These are phyloP conservation scores for Lysandra coridon DNA, from an alignment of 2,888 invertebrate species.

Conservation along the genomic window DNA sequence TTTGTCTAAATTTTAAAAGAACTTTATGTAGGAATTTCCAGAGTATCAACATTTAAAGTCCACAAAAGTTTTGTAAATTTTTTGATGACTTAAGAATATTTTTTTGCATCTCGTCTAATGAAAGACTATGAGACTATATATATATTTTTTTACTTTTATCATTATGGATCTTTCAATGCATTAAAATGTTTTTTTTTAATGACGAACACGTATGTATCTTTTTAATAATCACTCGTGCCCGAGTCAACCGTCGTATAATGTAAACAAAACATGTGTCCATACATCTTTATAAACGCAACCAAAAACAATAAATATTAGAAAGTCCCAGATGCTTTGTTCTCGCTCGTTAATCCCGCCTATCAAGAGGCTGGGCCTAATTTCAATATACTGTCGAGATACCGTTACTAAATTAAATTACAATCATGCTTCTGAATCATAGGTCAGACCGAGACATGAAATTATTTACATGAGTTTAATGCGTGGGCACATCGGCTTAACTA, in stretches of 20 bases:
- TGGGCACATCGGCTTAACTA: constrained; percentile 65
- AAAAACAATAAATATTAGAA: constrained; percentile 26
- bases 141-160: too few relatives aligned
- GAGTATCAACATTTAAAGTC: too few relatives aligned
- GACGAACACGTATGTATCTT: too few relatives aligned
- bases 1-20: not conserved
- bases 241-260: too few relatives aligned
- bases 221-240: too few relatives aligned
- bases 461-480: constrained; percentile 66
- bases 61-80: too few relatives aligned
- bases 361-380: constrained; percentile 26
- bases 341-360: constrained; percentile 24
- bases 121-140: too few relatives aligned
- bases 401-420: constrained; percentile 42
- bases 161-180: too few relatives aligned
- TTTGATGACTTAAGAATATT: too few relatives aligned
- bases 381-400: constrained; percentile 28
- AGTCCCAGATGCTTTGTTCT: constrained; percentile 18
- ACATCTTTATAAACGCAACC: not conserved
- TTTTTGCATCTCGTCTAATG: too few relatives aligned
- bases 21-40: too few relatives aligned
- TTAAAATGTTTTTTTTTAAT: too few relatives aligned
- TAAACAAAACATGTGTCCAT: not conserved
- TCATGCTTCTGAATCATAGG: constrained; percentile 41
- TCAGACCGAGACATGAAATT: constrained; percentile 45